phyloP scores from a whole-genome alignment of 2,113 vertebrate species.

The Petrocephalus microphthalmus region DNA sequence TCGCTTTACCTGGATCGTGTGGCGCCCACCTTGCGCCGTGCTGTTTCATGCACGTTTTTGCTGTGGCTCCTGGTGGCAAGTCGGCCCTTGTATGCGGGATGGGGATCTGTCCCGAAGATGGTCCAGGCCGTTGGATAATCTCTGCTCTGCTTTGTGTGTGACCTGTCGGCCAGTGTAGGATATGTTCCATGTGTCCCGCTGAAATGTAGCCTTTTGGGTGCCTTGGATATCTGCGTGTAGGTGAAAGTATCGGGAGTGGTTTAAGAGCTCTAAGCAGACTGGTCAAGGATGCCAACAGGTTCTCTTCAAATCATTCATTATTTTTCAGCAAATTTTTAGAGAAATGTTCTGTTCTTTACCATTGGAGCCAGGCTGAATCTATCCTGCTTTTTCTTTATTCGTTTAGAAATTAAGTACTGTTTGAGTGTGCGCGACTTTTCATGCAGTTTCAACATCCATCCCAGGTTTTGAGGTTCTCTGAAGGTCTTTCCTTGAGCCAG shows the following conservation, averaged over 20 bases:
- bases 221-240: neutral
- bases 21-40: neutral
- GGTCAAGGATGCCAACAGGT: neutral
- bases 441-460: neutral
- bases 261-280: neutral
- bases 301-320: neutral
- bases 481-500: neutral
- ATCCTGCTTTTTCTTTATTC: too few species aligned
- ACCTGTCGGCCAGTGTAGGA: neutral
- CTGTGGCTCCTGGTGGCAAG: neutral
- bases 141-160: neutral
- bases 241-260: neutral
- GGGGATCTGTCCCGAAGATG: neutral
- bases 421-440: neutral
- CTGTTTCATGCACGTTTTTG: too few species aligned
- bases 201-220: neutral
- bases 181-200: neutral
- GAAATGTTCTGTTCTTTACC: neutral
- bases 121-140: neutral
- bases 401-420: neutral
- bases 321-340: neutral
- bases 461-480: neutral
- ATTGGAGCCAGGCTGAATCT: neutral
- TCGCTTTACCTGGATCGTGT: constrained; percentile 37
- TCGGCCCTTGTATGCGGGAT: neutral